Base-by-base conservation (phyloP, 1,140 invertebrate species). In the Trachymyrmex septentrionalis region DNA sequence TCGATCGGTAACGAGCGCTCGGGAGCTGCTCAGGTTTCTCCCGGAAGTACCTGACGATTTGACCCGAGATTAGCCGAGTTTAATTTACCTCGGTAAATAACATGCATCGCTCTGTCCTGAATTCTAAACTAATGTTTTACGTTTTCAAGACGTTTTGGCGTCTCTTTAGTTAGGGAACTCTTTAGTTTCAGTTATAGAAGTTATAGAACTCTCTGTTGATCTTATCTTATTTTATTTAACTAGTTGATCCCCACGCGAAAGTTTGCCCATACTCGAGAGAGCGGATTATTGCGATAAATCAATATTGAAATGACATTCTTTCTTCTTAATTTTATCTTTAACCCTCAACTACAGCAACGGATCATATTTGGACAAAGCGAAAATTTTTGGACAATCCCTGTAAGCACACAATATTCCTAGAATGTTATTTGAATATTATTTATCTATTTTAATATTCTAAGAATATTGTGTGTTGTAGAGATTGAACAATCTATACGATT, bases 1-100 rank as follows among this genome's bases (percentile, higher is more conserved):
- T 94, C 91, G 94, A 95, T 94, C 94, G 93, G 85, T 92, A 92
- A 73, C 90, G 89, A 64, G 91, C 71, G 78, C 81, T 91, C 75
- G 63, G 71, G 72, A 85, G 66, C 76, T 75, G 69, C 77, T 90
- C 88, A 16, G 38, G 24, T 84, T 93, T 92, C 87, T 94, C 91
- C 59, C 89, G 91, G 81, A 94, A 94, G 73, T 93, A 94, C 87
- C 94, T 95, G 88, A 50, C 80, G 87, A 87, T 91, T 55, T 19
- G 44, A 19, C 9, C 61, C 53, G 67, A 34, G 55, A 84, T 84
- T 75, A 84, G 27, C 27, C 55, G 80, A 75, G 14, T 21, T 4
- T 24, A 73, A 73, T 75, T 30, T 80, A 9, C n/a, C 30, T 80
- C 59, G 44, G 24, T 16, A 82, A 57, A 66, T 9, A 55, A 14